Evolutionary conservation across 2,113 vertebrate species (phyloP), one percentile per base, ranked within the genome.

Genomic region (Puntigrus tetrazona): DNA sequence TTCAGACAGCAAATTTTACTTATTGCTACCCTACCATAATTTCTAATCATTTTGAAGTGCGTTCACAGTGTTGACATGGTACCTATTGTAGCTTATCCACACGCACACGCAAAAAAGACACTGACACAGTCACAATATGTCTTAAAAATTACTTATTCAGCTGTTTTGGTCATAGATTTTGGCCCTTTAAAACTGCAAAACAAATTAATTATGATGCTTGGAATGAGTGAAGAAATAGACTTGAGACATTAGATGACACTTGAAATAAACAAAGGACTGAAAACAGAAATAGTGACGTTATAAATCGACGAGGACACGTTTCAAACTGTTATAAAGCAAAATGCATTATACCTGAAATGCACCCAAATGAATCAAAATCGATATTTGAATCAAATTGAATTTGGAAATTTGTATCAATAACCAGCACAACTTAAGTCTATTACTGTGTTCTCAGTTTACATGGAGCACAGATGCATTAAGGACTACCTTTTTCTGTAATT

Each of bases 401-500:
- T 72, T 5, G 31, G 7, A 69, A 69, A 36, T 69, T 18, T 22
- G 31, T 69, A 69, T 69, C 31, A 16, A 43, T 72, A n/a, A 4
- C 11, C 36, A 43, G 10, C 36, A 20, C 69, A 41, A 25, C 69
- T 72, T 72, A 5, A 10, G 14, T 22, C 69, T 72, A 73, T 73
- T 45, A 73, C 6, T 7, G n/a, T n/a, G 0, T 45, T 73, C 70
- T 73, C 70, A 45, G 70, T 45, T 73, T 73, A 50, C 73, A 29
- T 31, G 16, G 27, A 52, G 45, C 25, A 50, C 38, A 47, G 25
- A 67, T 47, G 61, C 38, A 45, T 38, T 81, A 47, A 50, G 18
- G 61, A 81, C 41, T 76, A 47, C 63, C 47, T 63, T 38, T 34
- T 57, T 45, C 22, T 67, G 18, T 67, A 16, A 85, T 82, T 67